Evolutionary conservation across 2,113 vertebrate genomes (phyloP).

Genomic region (Crotalus tigris): DNA sequence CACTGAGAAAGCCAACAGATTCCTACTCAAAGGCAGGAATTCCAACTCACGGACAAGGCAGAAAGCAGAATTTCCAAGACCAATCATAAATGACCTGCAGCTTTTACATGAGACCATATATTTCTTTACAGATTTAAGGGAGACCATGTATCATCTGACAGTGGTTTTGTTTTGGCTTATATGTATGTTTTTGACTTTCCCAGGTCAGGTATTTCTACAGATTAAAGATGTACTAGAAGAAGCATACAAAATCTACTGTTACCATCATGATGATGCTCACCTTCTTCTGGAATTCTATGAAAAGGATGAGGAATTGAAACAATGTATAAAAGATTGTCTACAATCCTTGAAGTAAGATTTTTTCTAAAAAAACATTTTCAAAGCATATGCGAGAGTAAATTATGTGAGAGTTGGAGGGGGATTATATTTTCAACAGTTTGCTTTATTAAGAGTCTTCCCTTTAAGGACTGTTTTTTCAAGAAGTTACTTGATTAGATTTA

Average conservation of each 20-base stretch:
- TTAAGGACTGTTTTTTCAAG: constrained; percentile 32
- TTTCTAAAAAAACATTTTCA: constrained; percentile 51
- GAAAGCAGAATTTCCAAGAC: neutral
- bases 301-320: constrained; percentile 87
- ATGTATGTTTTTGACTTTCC: constrained; percentile 38
- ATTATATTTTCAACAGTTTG: neutral
- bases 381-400: constrained; percentile 54
- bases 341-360: constrained; percentile 87
- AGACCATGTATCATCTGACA: constrained; percentile 44
- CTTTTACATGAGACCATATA: neutral
- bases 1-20: neutral
- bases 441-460: constrained; percentile 32
- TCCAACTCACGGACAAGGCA: neutral
- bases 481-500: constrained; percentile 28
- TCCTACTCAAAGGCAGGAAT: neutral
- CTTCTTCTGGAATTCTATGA: constrained; percentile 85
- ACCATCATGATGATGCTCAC: constrained; percentile 90
- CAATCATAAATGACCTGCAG: neutral
- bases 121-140: neutral
- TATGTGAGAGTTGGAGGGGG: constrained; percentile 53
- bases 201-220: constrained; percentile 92
- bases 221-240: constrained; percentile 88
- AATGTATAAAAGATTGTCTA: constrained; percentile 82
- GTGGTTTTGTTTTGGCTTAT: constrained; percentile 49
- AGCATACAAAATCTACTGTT: constrained; percentile 95